phyloP scores from a whole-genome alignment of 2,888 invertebrate species.

The Hypercompe scribonia region DNA sequence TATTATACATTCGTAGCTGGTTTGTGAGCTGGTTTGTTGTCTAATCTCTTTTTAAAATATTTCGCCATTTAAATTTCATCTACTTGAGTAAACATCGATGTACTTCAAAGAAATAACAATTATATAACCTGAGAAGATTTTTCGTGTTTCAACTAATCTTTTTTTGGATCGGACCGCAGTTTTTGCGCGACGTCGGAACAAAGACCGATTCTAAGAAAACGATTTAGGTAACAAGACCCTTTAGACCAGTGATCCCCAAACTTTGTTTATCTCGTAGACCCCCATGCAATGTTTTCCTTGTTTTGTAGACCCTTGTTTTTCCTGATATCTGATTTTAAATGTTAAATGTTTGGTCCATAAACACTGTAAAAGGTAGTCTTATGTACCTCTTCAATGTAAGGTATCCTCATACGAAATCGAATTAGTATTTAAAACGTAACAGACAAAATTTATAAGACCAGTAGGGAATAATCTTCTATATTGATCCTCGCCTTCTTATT shows the following conservation, averaged over 20 bases:
- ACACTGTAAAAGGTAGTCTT: too few species aligned
- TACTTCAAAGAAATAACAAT: neutral
- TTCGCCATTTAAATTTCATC: neutral
- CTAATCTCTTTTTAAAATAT: neutral
- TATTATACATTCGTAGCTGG: neutral
- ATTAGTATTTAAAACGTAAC: too few species aligned
- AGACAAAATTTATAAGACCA: too few species aligned
- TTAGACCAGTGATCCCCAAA: neutral
- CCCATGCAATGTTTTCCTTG: neutral
- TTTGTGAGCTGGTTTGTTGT: neutral
- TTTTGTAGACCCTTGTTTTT: neutral
- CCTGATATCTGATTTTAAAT: neutral
- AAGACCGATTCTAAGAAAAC: conserved; percentile 34
- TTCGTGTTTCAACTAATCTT: conserved; percentile 4
- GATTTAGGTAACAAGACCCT: conserved; percentile 20
- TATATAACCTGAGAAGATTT: neutral
- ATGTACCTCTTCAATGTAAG: too few species aligned
- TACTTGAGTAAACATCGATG: neutral
- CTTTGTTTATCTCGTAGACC: neutral
- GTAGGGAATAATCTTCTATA: too few species aligned
- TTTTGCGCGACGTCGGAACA: conserved; percentile 35
- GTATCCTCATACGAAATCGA: too few species aligned
- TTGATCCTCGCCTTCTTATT: neutral
- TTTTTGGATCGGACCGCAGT: conserved; percentile 25
- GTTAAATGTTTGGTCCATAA: too few species aligned